Base-by-base conservation (phyloP, 2,888 invertebrate species). In the Ptilodon capucinus region DNA sequence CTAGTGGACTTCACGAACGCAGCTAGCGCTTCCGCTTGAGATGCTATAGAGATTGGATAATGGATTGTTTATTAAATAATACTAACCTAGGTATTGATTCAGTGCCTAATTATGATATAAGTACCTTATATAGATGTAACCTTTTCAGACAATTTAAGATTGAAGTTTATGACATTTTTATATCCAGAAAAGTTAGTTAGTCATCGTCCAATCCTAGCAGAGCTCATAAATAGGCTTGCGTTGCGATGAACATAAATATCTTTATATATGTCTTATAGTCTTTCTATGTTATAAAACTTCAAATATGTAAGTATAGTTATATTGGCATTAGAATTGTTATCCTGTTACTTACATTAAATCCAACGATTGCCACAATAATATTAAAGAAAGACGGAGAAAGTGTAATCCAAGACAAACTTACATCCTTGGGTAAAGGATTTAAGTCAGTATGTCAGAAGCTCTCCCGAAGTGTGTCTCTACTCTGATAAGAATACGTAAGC, bases 401-500 rank as follows among this genome's bases (percentile, higher is more conserved):
- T 70, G 76, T 78, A 79, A 80, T 79, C 78, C 74, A 66, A 73
- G 76, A 76, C 74, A 75, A 77, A 80, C 74, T 79, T 74, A 76
- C 74, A 77, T 76, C 70, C 80, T 71, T 66, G 77, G 75, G 73
- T 74, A 76, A 79, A 79, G 81, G 84, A 85, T 87, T 86, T 81
- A 81, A 86, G 83, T 79, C 84, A 86, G 84, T 86, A 84, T 84
- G 84, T 84, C 83, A 83, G 79, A 79, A 85, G 84, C 84, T 86
- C 82, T 74, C 77, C 76, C 74, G 72, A 77, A 82, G 87, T 83
- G 87, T 86, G 89, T 86, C 86, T 79, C 82, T 79, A 66, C 78
- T 76, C 85, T 82, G 90, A 91, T 91, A 91, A 89, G 90, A 86
- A 86, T 87, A 87, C 86, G 88, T 85, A 84, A 81, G 84, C 81